Percentiles rank a stretch among this genome's conserved stretches.
phyloP scores from a whole-genome alignment of 2,888 invertebrate genomes.

The Synergus japonicus region DNA sequence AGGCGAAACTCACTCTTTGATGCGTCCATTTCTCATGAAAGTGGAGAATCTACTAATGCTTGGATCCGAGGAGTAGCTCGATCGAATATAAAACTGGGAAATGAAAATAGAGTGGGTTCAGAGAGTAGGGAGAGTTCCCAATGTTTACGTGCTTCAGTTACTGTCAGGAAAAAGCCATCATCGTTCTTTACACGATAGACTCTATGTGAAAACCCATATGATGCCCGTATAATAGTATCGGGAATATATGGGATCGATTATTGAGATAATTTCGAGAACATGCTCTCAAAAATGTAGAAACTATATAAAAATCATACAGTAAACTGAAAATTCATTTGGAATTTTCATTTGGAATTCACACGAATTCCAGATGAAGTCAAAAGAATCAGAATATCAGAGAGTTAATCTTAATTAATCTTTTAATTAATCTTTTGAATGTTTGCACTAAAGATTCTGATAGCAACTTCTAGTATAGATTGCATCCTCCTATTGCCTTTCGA shows the following conservation, averaged over 20 bases:
- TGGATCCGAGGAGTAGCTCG: slow-evolving; percentile 18
- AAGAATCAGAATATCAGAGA: too few species aligned
- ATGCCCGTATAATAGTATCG: not conserved
- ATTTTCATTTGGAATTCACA: too few species aligned
- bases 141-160: slow-evolving; percentile 17
- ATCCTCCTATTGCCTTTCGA: not conserved
- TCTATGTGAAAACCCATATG: too few species aligned
- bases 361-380: too few species aligned
- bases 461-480: not conserved
- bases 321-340: too few species aligned
- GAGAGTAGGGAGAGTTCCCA: not conserved
- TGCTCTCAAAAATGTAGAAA: too few species aligned
- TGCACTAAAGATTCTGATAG: not conserved
- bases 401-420: too few species aligned
- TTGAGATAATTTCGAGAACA: not conserved
- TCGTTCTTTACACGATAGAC: not conserved
- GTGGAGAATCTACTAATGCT: slow-evolving; percentile 25
- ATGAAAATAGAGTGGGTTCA: slow-evolving; percentile 24
- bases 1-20: slow-evolving; percentile 30
- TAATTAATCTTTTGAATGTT: not conserved
- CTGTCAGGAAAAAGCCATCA: slow-evolving; percentile 19
- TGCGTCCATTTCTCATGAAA: slow-evolving; percentile 29
- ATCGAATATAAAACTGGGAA: slow-evolving; percentile 28
- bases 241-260: not conserved
- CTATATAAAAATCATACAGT: too few species aligned